A percentile compares a stretch with the other conserved stretches of the same genome.
Evolutionary conservation across 2,113 vertebrate genomes (phyloP).

Genomic region (Microcebus griseorufus): DNA sequence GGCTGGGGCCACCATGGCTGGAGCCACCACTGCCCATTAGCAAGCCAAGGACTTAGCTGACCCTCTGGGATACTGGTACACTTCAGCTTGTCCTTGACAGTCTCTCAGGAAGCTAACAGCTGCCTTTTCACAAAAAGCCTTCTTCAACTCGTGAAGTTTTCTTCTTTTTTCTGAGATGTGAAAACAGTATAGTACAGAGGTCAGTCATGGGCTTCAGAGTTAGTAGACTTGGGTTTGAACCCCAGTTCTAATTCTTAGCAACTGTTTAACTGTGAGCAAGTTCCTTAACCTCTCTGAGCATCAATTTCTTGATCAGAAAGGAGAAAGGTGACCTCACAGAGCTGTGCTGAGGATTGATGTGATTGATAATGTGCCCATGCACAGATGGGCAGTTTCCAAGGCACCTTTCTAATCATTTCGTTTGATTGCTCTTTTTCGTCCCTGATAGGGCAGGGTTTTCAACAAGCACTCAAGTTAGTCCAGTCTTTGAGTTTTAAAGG

Average conservation of each 20-base stretch:
- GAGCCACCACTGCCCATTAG: neutral
- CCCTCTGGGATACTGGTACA: neutral
- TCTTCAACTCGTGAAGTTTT: neutral
- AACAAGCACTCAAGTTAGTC: neutral
- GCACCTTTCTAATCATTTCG: neutral
- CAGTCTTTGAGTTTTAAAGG: constrained; percentile 38
- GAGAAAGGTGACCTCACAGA: neutral
- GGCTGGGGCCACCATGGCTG: too few species aligned
- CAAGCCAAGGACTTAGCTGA: neutral
- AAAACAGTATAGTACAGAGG: neutral
- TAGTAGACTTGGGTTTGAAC: neutral
- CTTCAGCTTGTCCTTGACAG: neutral
- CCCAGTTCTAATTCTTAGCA: neutral
- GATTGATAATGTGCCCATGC: fast-evolving
- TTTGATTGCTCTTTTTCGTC: neutral
- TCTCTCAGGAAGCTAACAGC: neutral
- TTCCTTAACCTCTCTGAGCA: constrained; percentile 1
- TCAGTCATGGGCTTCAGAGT: neutral
- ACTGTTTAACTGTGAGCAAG: neutral
- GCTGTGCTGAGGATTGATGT: neutral
- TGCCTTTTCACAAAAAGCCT: neutral
- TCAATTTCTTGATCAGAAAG: neutral
- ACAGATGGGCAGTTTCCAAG: neutral
- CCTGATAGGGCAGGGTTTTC: neutral
- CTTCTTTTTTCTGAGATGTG: neutral